phyloP scores from a whole-genome alignment of 2,797 vertebrate species.

The Anguilla megastoma region DNA sequence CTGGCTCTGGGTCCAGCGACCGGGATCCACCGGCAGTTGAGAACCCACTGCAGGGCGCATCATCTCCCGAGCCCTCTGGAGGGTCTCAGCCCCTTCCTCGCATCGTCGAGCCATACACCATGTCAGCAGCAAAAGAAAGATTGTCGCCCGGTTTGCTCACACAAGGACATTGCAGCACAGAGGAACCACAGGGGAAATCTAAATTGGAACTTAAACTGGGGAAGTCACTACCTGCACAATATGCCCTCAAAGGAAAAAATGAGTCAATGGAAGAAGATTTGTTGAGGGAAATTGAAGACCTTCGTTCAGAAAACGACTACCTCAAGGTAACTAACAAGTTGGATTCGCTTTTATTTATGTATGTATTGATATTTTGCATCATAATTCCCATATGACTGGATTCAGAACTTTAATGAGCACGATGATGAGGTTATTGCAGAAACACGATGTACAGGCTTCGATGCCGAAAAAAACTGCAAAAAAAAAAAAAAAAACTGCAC shows the following conservation, averaged over 20 bases:
- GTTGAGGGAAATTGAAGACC: conserved; percentile 88
- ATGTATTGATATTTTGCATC: no score
- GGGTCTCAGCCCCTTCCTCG: conserved; percentile 31
- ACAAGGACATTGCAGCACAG: conserved; percentile 41
- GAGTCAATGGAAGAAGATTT: conserved; percentile 76
- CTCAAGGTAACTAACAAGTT: conserved; percentile 84
- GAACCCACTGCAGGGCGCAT: conserved; percentile 58
- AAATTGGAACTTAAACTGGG: conserved; percentile 47
- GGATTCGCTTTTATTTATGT: background rate
- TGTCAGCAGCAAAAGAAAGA: conserved; percentile 55
- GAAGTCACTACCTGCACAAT: conserved; percentile 52
- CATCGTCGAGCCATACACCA: conserved; percentile 33
- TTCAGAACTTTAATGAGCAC: background rate
- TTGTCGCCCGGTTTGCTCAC: conserved; percentile 53
- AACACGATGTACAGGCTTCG: background rate
- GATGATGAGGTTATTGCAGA: background rate
- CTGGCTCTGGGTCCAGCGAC: conserved; percentile 79
- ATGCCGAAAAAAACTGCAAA: background rate
- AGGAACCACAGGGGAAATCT: conserved; percentile 45
- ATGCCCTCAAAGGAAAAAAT: conserved; percentile 54
- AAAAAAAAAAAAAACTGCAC: background rate
- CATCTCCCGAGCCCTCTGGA: conserved; percentile 63
- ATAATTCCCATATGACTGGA: background rate
- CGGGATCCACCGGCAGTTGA: conserved; percentile 68
- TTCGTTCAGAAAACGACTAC: conserved; percentile 98